Base-by-base conservation (phyloP, 1,140 invertebrate species). In the Augochlora pura region DNA sequence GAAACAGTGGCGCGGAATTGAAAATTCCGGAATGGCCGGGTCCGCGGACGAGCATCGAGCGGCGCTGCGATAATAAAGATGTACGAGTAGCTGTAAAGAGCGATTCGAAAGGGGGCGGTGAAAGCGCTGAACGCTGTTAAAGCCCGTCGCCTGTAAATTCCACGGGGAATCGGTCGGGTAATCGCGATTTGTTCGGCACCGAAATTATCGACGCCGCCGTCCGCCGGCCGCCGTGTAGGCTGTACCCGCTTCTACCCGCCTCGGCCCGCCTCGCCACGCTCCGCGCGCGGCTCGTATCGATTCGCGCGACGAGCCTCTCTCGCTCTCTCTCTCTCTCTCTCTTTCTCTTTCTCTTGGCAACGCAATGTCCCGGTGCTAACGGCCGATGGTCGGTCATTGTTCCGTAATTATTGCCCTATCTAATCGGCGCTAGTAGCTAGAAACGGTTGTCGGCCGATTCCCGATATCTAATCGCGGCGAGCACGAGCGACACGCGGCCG, bases 361-460 rank as follows among this genome's bases (percentile, higher is more conserved):
- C 66, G 46, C 60, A 67, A 70, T 57, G 60, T 72, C 54, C 49
- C 79, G 85, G 67, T 84, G 86, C 62, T 79, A 86, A 86, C 67
- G 85, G 85, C 82, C 84, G 68, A 71, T 67, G 74, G 57, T 60
- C 74, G 85, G 86, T 86, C 85, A 86, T 87, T 88, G 87, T 88
- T 88, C 87, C 66, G 83, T 75, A 88, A 88, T 88, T 88, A 86
- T 63, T 83, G 77, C 77, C 71, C 84, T 88, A 87, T 88, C 88
- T 88, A 88, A 88, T 88, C 87, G 71, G 32, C 71, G 46, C 54
- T 73, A 78, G 80, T 83, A 66, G 81, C 78, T 85, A 81, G 71
- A 9, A 84, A 68, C 69, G 38, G 63, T 64, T 73, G 79, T 80
- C 75, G 69, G 70, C 72, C 77, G 79, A 79, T 88, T 84, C 70